Conservation (phyloP, 2,113 vertebrate species). For the Origma solitaria region DNA sequence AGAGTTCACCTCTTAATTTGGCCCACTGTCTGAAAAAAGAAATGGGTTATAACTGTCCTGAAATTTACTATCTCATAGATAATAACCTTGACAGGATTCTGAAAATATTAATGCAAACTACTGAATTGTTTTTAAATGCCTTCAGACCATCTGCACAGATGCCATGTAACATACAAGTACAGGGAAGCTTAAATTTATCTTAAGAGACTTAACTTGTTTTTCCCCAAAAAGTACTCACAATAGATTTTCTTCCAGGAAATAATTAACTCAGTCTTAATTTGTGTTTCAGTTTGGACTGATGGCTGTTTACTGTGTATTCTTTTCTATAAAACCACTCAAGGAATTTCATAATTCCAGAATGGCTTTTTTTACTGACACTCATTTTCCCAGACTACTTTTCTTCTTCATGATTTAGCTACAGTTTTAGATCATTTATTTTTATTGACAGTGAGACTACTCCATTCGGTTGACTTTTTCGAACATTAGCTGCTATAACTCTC, state of each 20-base stretch:
- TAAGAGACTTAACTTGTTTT: background rate
- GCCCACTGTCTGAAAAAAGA: background rate
- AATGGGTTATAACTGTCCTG: background rate
- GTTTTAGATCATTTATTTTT: background rate
- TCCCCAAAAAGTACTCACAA: background rate
- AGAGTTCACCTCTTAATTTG: background rate
- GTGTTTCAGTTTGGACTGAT: background rate
- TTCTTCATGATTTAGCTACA: background rate
- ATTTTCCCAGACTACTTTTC: background rate
- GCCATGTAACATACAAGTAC: background rate
- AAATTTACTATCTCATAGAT: background rate
- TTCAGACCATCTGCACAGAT: background rate
- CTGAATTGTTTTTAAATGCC: background rate
- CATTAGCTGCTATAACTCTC: background rate
- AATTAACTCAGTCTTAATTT: background rate
- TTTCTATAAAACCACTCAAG: background rate
- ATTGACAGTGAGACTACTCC: conserved; percentile 8
- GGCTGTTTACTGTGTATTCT: background rate
- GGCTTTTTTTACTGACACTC: background rate
- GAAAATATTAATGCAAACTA: background rate
- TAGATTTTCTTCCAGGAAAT: background rate
- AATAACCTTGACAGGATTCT: background rate
- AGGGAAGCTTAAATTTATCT: background rate
- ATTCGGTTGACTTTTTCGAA: conserved; percentile 18
- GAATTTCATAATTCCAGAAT: background rate